phyloP scores from a whole-genome alignment of 1,140 invertebrate genomes.

The Dendroctonus valens region DNA sequence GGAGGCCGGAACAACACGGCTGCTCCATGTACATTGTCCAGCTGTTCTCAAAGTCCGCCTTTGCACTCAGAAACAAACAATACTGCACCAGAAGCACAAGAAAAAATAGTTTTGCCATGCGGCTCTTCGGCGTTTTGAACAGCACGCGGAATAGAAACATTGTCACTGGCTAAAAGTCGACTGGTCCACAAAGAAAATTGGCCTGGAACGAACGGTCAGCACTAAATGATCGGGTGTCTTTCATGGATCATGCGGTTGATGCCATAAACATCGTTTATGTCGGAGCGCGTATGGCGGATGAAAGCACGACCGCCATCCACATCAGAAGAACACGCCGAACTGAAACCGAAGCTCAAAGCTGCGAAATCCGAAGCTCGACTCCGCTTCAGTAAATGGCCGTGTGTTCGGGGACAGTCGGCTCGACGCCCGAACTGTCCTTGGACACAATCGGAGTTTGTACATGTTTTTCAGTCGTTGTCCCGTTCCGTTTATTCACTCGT shows the following conservation, averaged over 20 bases:
- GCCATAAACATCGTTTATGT: conserved; percentile 34
- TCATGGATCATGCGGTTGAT: not conserved
- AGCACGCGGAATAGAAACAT: conserved; percentile 21
- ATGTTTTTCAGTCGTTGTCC: conserved; percentile 9
- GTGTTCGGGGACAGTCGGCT: conserved; percentile 11
- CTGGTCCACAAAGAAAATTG: not conserved
- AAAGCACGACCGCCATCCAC: conserved; percentile 4
- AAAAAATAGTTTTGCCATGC: conserved; percentile 21
- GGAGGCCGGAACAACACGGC: conserved; percentile 46
- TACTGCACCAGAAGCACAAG: conserved; percentile 21
- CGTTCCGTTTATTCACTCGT: conserved; percentile 21
- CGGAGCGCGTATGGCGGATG: not conserved
- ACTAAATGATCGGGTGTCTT: not conserved
- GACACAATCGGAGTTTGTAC: conserved; percentile 29
- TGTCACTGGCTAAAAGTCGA: not conserved
- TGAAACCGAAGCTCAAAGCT: conserved; percentile 25
- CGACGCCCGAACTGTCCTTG: not conserved
- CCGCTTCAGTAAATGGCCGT: conserved; percentile 35
- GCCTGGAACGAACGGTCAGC: not conserved
- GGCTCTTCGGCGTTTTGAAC: conserved; percentile 6
- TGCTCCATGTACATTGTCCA: conserved; percentile 52
- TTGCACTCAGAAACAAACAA: conserved; percentile 37
- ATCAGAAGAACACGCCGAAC: conserved; percentile 19
- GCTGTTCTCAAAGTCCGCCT: conserved; percentile 50
- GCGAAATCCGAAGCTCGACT: conserved; percentile 6